Percentiles rank a stretch among this genome's conserved stretches.
These are phyloP conservation scores for Tragelaphus oryx DNA, from an alignment of 2,797 vertebrate species.

Conservation along the genomic window DNA sequence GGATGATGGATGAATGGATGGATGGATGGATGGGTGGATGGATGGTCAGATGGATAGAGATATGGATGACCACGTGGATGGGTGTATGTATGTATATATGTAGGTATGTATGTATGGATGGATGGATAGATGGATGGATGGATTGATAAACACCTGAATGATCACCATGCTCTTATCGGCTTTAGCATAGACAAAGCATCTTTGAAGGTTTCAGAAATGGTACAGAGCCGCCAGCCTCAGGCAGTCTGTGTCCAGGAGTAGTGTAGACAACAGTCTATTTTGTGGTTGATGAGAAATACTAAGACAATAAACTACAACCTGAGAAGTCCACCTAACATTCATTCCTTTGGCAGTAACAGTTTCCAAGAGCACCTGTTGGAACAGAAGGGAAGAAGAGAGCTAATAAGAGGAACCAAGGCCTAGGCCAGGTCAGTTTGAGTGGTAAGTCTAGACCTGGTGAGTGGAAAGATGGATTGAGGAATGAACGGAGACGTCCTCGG, in stretches of 20 bases:
- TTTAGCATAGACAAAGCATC: not conserved
- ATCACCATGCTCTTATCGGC: not conserved
- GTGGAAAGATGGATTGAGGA: not conserved
- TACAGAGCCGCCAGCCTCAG: not conserved
- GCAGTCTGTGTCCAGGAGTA: not conserved
- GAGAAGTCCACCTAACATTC: not conserved
- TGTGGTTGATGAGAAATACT: not conserved
- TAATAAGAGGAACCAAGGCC: not conserved
- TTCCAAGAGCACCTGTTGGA: not conserved
- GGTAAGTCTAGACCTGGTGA: not conserved
- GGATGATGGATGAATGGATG: rapidly evolving
- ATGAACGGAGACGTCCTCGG: not conserved
- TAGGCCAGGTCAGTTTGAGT: not conserved
- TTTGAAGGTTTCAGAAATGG: not conserved
- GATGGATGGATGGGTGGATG: rapidly evolving
- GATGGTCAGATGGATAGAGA: not conserved
- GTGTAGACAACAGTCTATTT: not conserved
- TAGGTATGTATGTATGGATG: rapidly evolving
- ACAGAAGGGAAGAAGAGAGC: not conserved
- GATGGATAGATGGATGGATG: not conserved
- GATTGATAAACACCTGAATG: not conserved
- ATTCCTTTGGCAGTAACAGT: not conserved
- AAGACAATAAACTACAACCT: not conserved
- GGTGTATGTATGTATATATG: not conserved
- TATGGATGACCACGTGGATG: too few relatives aligned